Evolutionary conservation across 2,113 vertebrate genomes (phyloP), one percentile per base, ranked within the genome.

Genomic region (Mungos mungo): DNA sequence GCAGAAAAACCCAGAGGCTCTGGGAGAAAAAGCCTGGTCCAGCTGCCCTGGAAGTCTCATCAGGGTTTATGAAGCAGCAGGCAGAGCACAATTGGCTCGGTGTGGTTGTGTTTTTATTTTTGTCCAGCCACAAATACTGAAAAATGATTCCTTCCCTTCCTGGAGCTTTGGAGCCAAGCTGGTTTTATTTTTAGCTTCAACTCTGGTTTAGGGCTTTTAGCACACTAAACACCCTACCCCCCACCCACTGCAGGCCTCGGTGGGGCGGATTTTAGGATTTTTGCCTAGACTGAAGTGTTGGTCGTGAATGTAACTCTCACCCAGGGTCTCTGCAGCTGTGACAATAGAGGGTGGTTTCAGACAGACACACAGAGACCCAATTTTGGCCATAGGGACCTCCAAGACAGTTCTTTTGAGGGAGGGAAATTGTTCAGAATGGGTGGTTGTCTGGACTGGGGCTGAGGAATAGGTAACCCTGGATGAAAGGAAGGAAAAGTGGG

Each of bases 41-140:
- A 38, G 52, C 72, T 1, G 1, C 94, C 93, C 41, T 74, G 85
- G 90, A 96, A 93, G 71, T 12, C 81, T 90, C 65, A 41, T 97
- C 68, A 84, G 87, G 47, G 81, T 60, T 88, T 92, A 83, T 1
- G 25, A 93, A 95, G 90, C 68, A 86, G 54, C 80, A 68, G 81
- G 52, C 72, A 72, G 84, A 69, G 12, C 90, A 60, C 80, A 15
- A 90, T 4, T 45, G 81, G 86, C 98, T 97, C 95, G 94, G 97
- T 97, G 96, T 96, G 96, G 96, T 97, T 95, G 80, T 94, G 85
- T 98, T 98, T 96, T 98, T 97, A 96, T 98, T 98, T 97, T 97
- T 96, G 91, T 95, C 88, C 90, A 66, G 97, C 96, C 92, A 80
- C 96, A 98, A 98, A 98, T 94, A 94, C 94, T 19, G 0, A 93